Percentiles rank a stretch among this genome's conserved stretches.
Evolutionary conservation across 2,113 vertebrate genomes (phyloP).

Genomic region (Merops nubicus): DNA sequence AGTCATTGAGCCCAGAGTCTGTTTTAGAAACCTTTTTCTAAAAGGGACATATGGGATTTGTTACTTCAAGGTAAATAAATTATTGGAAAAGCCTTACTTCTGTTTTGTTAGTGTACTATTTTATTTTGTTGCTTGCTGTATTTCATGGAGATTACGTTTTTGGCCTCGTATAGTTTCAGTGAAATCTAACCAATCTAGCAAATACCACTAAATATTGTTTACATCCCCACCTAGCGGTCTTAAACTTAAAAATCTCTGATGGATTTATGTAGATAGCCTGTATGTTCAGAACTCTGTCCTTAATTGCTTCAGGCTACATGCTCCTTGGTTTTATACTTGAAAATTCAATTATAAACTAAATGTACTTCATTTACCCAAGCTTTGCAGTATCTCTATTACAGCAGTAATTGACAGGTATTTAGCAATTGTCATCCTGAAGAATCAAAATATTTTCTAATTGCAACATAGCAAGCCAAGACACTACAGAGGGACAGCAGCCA

Average conservation of each 20-base stretch:
- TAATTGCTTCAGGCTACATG: neutral
- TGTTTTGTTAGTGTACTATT: neutral
- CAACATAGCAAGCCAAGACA: neutral
- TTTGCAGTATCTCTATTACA: neutral
- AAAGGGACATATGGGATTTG: neutral
- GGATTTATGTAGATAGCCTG: neutral
- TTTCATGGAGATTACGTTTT: neutral
- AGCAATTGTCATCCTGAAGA: neutral
- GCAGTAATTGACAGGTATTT: neutral
- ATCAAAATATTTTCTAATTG: neutral
- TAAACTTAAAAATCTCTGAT: slow-evolving; percentile 42
- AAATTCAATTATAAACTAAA: neutral
- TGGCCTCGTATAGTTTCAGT: neutral
- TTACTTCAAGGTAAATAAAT: neutral
- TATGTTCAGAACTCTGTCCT: neutral
- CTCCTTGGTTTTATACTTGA: neutral
- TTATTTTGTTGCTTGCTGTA: neutral
- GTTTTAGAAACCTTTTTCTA: neutral
- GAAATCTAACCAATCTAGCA: neutral
- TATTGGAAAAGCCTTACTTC: neutral
- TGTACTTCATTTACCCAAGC: neutral
- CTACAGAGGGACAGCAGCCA: neutral
- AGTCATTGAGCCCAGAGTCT: neutral
- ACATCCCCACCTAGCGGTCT: slow-evolving; percentile 61
- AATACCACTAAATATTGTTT: slow-evolving; percentile 31